A percentile compares a stretch with the other conserved stretches of the same genome.
Conservation (phyloP, 2,888 invertebrate species). For the Leptopilina drosophilae region DNA sequence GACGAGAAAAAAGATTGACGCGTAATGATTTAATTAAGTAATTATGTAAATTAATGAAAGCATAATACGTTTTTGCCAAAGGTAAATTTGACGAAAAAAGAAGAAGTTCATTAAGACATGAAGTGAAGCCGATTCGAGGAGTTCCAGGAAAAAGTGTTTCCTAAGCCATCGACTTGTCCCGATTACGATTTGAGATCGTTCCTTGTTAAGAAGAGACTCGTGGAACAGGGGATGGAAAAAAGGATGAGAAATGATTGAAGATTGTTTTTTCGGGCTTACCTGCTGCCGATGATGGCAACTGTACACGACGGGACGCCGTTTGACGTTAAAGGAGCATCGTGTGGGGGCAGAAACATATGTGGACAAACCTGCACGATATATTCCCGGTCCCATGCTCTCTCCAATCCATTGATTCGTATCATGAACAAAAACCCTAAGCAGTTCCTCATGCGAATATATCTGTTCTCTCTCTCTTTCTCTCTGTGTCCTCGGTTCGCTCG, state of each 20-base stretch:
- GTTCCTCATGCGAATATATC: constrained; percentile 25
- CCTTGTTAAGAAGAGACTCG: constrained; percentile 52
- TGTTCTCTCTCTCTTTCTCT: not conserved
- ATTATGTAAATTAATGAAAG: not conserved
- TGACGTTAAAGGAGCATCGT: constrained; percentile 55
- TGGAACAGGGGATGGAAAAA: constrained; percentile 46
- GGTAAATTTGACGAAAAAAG: not conserved
- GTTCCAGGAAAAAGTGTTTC: constrained; percentile 36
- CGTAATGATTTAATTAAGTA: not conserved
- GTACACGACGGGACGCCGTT: constrained; percentile 50
- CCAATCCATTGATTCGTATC: constrained; percentile 50
- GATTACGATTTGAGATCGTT: constrained; percentile 33
- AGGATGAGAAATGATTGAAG: constrained; percentile 54
- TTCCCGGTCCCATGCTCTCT: constrained; percentile 46
- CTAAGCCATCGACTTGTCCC: constrained; percentile 24
- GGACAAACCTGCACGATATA: constrained; percentile 48
- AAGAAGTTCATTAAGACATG: constrained; percentile 6
- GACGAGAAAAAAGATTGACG: too few species aligned
- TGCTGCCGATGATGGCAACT: constrained; percentile 47
- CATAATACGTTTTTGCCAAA: not conserved
- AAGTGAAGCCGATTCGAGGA: constrained; percentile 14
- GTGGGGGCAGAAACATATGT: constrained; percentile 57
- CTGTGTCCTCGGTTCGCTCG: constrained; percentile 45
- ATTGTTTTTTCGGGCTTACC: constrained; percentile 52
- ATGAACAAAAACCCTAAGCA: constrained; percentile 39